Evolutionary conservation across 1,140 invertebrate genomes (phyloP), one percentile per base, ranked within the genome.

Genomic region (Melitaea cinxia): DNA sequence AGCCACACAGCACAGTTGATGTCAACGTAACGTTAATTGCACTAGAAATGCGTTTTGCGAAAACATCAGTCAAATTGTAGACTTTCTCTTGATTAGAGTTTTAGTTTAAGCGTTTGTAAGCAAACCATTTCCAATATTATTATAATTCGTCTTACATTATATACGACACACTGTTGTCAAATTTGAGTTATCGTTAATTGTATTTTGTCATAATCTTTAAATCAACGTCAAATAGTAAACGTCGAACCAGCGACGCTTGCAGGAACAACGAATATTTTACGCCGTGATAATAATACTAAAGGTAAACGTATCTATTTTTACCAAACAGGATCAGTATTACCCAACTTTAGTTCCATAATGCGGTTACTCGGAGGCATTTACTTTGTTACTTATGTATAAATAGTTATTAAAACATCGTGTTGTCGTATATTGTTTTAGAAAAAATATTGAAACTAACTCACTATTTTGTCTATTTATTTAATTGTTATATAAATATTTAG

Each of bases 311-410:
- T 39, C 21, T 47, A 47, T 21, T 47, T 12, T 7, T 23, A 37
- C 14, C 47, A 49, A 52, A 60, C 47, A 60, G 58, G 58, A 60
- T 60, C 47, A 35, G 42, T 52, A 28, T 65, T 57, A 21, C 62
- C 52, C 30, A 45, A 57, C 30, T 50, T 60, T 52, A 60, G 47
- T 57, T 52, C 37, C 55, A 57, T 57, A 65, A 65, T 57, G 54
- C 62, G 54, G 54, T 15, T 30, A 37, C 39, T 37, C 42, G 45
- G 37, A 52, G 47, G 30, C 58, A 61, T 54, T 62, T 62, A 42
- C 59, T 54, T 54, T 62, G 35, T 62, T 12, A 54, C 24, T 55
- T 10, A 54, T 53, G 45, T n/a, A n/a, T 55, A 52, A 17, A 37
- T 54, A 54, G 55, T 62, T 55, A 54, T 26, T 37, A 47, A 54